Evolutionary conservation across 2,797 vertebrate genomes (phyloP), one percentile per base, ranked within the genome.

Genomic region (Siniperca obscura): DNA sequence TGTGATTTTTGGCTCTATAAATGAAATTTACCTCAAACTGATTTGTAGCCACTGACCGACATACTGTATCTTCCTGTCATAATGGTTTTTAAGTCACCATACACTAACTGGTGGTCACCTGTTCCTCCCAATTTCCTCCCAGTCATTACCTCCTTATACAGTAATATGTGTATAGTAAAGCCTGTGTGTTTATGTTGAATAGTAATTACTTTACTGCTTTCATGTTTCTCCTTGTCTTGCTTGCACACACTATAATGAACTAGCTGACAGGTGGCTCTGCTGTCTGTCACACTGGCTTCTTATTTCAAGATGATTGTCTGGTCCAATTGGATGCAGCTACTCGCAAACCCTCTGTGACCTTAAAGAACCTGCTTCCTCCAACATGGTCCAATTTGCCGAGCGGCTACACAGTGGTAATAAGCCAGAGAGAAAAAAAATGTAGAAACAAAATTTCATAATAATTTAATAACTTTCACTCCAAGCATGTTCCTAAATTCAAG

Each of bases 371-470:
- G 68, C 73, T 73, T 57, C 34, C 44, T 78, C 50, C 46, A 56
- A 74, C 59, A 57, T 1, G 8, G 60, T 50, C 65, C 60, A 73
- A 64, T 87, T 81, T 90, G 74, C 76, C 38, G 66, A 83, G 73
- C 4, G 21, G 21, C 85, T n/a, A 40, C 59, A 62, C 3, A 21
- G 52, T 14, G 60, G 21, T 71, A 85, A 81, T 85, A 70, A 70
- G 50, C 21, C 14, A 17, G 12, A 62, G n/a, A 11, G 19, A 42
- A 17, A 64, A 53, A 61, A 77, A 46, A 38, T 55, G 55, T 38
- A 27, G 69, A 69, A 76, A 69, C 7, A 5, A 25, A 48, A 48
- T 78, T 80, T 70, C 59, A 55, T 44, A 70, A 75, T 65, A 64
- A 53, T 30, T 30, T 62, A 55, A 57, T 56, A 55, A 44, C 42